phyloP scores from a whole-genome alignment of 2,888 invertebrate species.

The Tupiocoris notatus region DNA sequence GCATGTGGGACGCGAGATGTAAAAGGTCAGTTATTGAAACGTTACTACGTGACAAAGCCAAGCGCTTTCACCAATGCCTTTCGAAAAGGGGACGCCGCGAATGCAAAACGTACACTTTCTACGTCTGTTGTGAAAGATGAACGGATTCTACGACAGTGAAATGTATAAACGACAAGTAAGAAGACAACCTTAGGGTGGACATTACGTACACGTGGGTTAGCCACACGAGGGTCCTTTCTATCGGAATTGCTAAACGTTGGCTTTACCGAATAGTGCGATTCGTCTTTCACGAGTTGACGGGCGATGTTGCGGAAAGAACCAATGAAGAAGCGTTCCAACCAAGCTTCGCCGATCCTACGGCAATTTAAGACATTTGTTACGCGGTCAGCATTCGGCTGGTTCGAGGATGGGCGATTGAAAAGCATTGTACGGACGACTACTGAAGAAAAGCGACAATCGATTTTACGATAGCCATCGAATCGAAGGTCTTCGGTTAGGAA shows the following conservation, averaged over 20 bases:
- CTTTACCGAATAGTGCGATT: neutral
- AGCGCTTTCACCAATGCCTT: constrained; percentile 23
- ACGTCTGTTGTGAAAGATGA: constrained; percentile 24
- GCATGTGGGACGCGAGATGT: neutral
- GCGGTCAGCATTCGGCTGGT: too few relatives aligned
- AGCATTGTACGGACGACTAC: too few relatives aligned
- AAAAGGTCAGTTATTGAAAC: constrained; percentile 38
- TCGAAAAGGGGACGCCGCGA: constrained; percentile 1
- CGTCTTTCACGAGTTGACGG: neutral
- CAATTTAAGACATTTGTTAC: too few relatives aligned
- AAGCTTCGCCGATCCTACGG: too few relatives aligned
- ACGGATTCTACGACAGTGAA: constrained; percentile 6
- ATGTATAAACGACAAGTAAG: neutral
- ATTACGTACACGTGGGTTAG: constrained; percentile 15
- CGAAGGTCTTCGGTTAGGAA: too few relatives aligned
- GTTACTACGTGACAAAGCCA: constrained; percentile 35
- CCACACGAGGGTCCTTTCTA: constrained; percentile 14
- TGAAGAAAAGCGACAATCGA: too few relatives aligned
- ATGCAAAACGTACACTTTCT: constrained; percentile 35
- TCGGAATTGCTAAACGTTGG: constrained; percentile 32
- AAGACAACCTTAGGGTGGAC: neutral
- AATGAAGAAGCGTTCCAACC: too few relatives aligned
- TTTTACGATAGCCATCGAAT: too few relatives aligned
- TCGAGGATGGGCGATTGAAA: too few relatives aligned
- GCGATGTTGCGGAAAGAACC: neutral